Percentiles rank a stretch among this genome's conserved stretches.
Conservation (phyloP, 2,888 invertebrate genomes). For the Nomada hirtipes region DNA sequence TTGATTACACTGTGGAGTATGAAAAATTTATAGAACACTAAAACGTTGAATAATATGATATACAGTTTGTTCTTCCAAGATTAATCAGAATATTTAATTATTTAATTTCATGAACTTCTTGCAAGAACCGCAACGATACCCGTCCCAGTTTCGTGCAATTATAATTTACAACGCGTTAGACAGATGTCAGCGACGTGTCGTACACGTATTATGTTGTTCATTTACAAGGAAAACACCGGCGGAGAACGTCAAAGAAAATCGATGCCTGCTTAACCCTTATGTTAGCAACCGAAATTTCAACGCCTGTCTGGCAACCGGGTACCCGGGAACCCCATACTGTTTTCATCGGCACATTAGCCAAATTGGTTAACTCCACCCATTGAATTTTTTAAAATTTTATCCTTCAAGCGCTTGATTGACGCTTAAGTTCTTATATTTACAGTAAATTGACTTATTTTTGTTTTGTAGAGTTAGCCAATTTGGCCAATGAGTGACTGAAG, state of each 20-base stretch:
- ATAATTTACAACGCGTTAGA: constrained; percentile 52
- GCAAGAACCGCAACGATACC: constrained; percentile 25
- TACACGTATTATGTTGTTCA: constrained; percentile 36
- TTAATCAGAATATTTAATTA: constrained; percentile 46
- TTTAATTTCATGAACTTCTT: constrained; percentile 55
- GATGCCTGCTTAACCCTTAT: constrained; percentile 37
- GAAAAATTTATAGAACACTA: neutral
- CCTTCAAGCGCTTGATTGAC: no score
- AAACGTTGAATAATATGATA: neutral
- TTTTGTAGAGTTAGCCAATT: no score
- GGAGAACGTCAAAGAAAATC: constrained; percentile 22
- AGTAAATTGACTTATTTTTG: no score
- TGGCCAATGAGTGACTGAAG: no score
- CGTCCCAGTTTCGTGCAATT: constrained; percentile 45
- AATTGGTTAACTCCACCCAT: no score
- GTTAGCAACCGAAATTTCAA: no score
- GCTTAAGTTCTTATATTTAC: no score
- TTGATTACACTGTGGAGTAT: no score
- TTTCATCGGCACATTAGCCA: no score
- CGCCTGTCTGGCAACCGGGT: no score
- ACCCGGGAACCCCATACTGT: no score
- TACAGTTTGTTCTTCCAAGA: constrained; percentile 32
- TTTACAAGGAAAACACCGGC: constrained; percentile 22
- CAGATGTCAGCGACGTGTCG: constrained; percentile 33
- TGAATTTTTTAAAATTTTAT: no score